These are phyloP conservation scores for Phenganax marumi DNA, from an alignment of 92 coral and sea anemone species.

Conservation along the genomic window DNA sequence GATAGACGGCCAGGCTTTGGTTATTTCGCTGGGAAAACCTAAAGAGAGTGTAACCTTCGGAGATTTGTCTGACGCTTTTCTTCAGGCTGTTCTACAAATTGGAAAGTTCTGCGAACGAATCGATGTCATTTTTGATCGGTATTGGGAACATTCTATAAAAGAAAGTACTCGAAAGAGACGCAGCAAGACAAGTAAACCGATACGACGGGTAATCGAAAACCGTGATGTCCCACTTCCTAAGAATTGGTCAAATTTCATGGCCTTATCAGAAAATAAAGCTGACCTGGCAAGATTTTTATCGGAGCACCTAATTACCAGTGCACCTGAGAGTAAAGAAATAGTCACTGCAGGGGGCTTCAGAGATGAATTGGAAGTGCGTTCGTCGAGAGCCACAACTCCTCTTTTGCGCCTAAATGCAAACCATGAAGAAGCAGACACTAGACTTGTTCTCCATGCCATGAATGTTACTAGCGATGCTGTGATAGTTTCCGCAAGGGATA, in stretches of 20 bases:
- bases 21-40: conserved; percentile 32
- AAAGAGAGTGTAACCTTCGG: conserved; percentile 22
- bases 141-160: conserved; percentile 20
- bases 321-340: conserved; percentile 35
- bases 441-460: conserved; percentile 36
- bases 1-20: conserved; percentile 36
- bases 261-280: conserved; percentile 47
- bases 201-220: conserved; percentile 40
- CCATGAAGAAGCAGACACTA: conserved; percentile 58
- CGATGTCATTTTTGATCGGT: conserved; percentile 33
- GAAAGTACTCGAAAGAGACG: conserved; percentile 28
- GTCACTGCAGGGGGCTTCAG: conserved; percentile 40
- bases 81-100: conserved; percentile 23
- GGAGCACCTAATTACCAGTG: conserved; percentile 19
- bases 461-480: conserved; percentile 26
- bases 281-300: conserved; percentile 47
- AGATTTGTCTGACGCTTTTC: conserved; percentile 21
- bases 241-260: conserved; percentile 37
- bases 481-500: conserved; percentile 30
- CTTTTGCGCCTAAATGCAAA: conserved; percentile 28
- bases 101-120: conserved; percentile 21
- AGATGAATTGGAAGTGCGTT: conserved; percentile 18
- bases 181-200: conserved; percentile 47
- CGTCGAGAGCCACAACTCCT: conserved; percentile 29
- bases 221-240: conserved; percentile 42